Base-by-base conservation (phyloP, 1,140 invertebrate genomes). In the Archivesica marissinica region DNA sequence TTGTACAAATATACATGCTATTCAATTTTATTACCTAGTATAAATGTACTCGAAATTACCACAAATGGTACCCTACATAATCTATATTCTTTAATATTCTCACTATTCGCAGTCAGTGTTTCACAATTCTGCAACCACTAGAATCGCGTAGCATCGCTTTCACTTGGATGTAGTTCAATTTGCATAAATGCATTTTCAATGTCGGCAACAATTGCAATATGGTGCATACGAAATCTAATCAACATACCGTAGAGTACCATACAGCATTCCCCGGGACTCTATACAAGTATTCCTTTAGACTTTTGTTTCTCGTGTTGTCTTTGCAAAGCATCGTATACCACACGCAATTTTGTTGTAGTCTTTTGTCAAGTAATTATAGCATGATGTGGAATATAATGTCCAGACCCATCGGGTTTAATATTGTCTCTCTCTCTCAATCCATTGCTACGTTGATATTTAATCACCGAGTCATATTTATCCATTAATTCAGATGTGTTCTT, bases 311-410 rank as follows among this genome's bases (percentile, higher is more conserved):
- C 17, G 39, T 20, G 1, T 52, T 15, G 47, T 44, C 35, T 52
- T 44, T 66, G 77, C 77, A 3, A 80, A 25, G 75, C 75, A 25
- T 78, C 75, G 44, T 61, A 78, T 28, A 78, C 75, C 13, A 78
- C 39, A n/a, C 77, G 30, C 13, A 80, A 7, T 50, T 68, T 80
- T 20, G 76, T 79, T 30, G 77, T 80, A 2, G 77, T 50, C 35
- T 80, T 80, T 35, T 80, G 39, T 33, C 28, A 25, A 15, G 56
- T 66, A 35, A 80, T 38, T 6, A 80, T 61, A 25, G 77, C 59
- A 41, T 80, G 77, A 41, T 80, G 59, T 23, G 77, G 75, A n/a
- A 85, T 72, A 76, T 85, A 85, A 47, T 79, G 76, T 30, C n/a
- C 20, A 2, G 25, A 20, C 7, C 38, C 41, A 38, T 44, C 20